These are phyloP conservation scores for Ceuthmochares aereus DNA, from an alignment of 2,113 vertebrate species.

Conservation along the genomic window DNA sequence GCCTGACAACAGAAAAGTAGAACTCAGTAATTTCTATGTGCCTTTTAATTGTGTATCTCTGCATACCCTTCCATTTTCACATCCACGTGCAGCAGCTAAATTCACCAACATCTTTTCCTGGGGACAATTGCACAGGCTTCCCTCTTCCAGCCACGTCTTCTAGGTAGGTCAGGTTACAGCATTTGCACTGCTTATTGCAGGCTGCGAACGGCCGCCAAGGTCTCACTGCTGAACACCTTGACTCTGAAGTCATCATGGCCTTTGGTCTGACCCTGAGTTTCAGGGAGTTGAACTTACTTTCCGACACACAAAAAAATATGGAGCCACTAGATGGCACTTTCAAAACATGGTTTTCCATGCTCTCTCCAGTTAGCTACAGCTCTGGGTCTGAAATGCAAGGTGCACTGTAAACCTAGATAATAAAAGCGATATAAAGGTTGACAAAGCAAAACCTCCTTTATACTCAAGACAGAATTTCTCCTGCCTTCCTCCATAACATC, in stretches of 20 bases:
- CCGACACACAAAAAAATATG: fast-evolving
- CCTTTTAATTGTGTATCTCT: background rate
- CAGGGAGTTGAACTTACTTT: fast-evolving
- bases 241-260: background rate
- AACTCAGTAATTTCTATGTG: background rate
- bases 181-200: background rate
- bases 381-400: background rate
- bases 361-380: fast-evolving
- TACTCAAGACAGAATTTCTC: background rate
- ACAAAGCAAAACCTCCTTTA: background rate
- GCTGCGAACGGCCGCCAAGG: background rate
- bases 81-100: background rate
- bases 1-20: background rate
- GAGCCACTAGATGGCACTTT: slow-evolving; percentile 64
- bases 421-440: background rate
- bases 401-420: background rate
- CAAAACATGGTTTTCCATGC: background rate
- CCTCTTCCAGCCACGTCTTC: background rate
- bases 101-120: background rate
- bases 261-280: background rate
- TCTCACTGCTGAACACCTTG: fast-evolving
- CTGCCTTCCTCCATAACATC: background rate
- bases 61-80: background rate
- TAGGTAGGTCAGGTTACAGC: no score
- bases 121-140: background rate